Conservation (phyloP, 2,888 invertebrate species). For the Ectemnius lituratus region DNA sequence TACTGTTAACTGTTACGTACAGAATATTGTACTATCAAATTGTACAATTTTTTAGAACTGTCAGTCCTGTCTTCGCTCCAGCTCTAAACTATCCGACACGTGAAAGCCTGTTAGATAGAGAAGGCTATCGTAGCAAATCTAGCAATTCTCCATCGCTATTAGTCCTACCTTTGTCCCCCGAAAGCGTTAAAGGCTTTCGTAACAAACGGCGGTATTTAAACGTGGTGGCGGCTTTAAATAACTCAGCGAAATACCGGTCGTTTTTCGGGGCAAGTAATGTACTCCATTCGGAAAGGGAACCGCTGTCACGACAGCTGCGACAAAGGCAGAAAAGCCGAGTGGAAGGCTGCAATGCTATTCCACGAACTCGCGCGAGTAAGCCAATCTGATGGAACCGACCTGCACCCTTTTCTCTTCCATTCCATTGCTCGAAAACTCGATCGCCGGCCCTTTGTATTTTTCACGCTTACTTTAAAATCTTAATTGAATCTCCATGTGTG, state of each 20-base stretch:
- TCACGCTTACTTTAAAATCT: too few species aligned
- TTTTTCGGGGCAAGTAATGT: constrained; percentile 1
- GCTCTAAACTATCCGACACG: too few species aligned
- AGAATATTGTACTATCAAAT: too few species aligned
- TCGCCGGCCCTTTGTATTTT: background rate
- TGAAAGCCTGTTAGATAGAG: too few species aligned
- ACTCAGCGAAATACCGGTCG: constrained; percentile 1
- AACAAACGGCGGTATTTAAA: background rate
- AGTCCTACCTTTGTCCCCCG: too few species aligned
- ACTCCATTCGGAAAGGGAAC: constrained; percentile 1
- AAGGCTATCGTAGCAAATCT: too few species aligned
- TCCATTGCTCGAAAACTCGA: constrained; percentile 3
- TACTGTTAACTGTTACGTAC: too few species aligned
- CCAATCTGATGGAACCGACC: constrained; percentile 45
- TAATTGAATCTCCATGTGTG: too few species aligned
- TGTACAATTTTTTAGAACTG: too few species aligned
- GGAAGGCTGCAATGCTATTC: constrained; percentile 65
- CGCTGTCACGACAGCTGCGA: background rate
- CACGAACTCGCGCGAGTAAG: constrained; percentile 65
- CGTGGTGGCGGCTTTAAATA: background rate
- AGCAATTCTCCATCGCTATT: too few species aligned
- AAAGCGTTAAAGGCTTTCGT: too few species aligned
- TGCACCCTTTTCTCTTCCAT: constrained; percentile 10
- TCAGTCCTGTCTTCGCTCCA: too few species aligned
- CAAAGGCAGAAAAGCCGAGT: constrained; percentile 55